Conservation (phyloP, 2,888 invertebrate genomes). For the Phyllotreta cruciferae region DNA sequence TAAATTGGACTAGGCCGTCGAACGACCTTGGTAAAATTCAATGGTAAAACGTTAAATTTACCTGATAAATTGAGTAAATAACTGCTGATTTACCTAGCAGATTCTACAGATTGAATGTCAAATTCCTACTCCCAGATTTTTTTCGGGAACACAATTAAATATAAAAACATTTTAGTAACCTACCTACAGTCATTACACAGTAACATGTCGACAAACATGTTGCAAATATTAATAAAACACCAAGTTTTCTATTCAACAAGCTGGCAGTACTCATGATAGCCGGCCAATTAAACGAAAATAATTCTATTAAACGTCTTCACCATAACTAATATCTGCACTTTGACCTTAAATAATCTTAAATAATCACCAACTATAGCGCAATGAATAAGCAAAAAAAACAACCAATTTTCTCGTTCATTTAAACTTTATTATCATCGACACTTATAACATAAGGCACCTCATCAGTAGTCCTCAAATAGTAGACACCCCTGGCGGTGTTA, state of each 20-base stretch:
- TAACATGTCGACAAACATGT: no score
- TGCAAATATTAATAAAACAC: background rate
- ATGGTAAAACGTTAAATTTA: no score
- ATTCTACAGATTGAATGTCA: no score
- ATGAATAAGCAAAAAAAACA: background rate
- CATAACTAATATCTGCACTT: background rate
- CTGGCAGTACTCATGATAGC: background rate
- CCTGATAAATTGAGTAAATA: no score
- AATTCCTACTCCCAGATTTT: no score
- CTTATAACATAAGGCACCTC: constrained; percentile 20
- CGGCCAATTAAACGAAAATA: background rate
- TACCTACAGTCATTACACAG: no score
- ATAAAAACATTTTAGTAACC: no score
- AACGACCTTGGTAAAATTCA: no score
- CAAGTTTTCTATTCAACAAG: constrained; percentile 46
- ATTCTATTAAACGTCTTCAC: background rate
- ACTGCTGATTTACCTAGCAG: no score
- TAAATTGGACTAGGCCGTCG: no score
- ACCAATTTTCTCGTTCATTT: background rate
- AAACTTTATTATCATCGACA: constrained; percentile 9
- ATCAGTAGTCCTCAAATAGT: constrained; percentile 43
- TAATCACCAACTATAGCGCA: background rate
- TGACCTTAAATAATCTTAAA: background rate
- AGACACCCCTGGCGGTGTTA: constrained; percentile 45
- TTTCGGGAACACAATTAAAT: no score